Percentiles rank a stretch among this genome's conserved stretches.
Evolutionary conservation across 2,888 invertebrate genomes (phyloP).

Genomic region (Acanthosoma haemorrhoidale): DNA sequence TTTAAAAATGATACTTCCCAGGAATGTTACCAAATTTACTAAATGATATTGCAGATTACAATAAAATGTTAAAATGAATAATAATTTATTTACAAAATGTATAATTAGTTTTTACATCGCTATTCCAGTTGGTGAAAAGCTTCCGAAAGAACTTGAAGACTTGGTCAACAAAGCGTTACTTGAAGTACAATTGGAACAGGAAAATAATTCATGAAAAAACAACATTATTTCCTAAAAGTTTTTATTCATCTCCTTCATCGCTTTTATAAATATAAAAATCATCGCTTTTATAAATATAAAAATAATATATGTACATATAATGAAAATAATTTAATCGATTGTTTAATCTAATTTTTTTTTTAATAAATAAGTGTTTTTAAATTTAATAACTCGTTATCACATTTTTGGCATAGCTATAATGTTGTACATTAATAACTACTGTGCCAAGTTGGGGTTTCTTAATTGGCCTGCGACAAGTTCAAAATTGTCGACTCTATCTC

Average conservation of each 20-base stretch:
- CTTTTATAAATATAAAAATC: background rate
- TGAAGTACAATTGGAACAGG: background rate
- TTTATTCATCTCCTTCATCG: too few relatives aligned
- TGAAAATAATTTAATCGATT: background rate
- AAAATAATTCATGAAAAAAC: background rate
- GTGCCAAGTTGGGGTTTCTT: constrained; percentile 37
- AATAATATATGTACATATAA: background rate
- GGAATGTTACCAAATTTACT: too few relatives aligned
- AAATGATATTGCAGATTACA: too few relatives aligned
- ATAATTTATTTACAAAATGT: too few relatives aligned
- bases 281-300: background rate
- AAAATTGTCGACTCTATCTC: constrained; percentile 40
- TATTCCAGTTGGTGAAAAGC: constrained; percentile 5
- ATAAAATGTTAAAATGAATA: too few relatives aligned
- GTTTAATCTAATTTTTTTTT: too few relatives aligned
- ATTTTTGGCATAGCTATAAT: background rate
- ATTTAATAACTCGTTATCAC: background rate
- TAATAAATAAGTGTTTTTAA: too few relatives aligned
- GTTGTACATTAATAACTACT: background rate
- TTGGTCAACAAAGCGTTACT: constrained; percentile 17
- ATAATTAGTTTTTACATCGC: background rate
- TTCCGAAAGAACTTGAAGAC: constrained; percentile 21
- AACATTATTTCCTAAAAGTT: background rate
- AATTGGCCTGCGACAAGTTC: constrained; percentile 42
- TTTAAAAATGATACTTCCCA: too few relatives aligned